A percentile compares a stretch with the other conserved stretches of the same genome.
These are phyloP conservation scores for Liolophura sinensis DNA, from an alignment of 1,140 invertebrate species.

Conservation along the genomic window DNA sequence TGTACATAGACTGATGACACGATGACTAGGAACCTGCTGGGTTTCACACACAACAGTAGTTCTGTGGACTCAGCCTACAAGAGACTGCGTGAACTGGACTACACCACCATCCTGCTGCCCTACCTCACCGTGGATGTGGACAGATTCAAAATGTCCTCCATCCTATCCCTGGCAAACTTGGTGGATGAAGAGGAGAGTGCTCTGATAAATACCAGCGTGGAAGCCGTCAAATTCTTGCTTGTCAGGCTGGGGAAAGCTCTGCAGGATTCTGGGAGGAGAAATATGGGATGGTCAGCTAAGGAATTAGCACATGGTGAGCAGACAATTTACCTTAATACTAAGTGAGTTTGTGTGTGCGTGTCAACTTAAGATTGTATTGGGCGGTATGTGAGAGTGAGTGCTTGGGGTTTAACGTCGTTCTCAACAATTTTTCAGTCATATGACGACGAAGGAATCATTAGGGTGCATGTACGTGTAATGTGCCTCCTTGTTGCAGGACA, in stretches of 20 bases:
- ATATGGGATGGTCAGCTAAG: conserved; percentile 9
- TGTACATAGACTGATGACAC: too few species aligned
- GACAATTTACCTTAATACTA: too few species aligned
- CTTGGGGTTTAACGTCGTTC: too few species aligned
- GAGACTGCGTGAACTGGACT: not conserved
- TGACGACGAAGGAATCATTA: too few species aligned
- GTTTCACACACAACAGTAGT: conserved; percentile 10
- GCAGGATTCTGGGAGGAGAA: not conserved
- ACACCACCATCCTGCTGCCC: conserved; percentile 3
- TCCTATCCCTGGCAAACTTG: conserved; percentile 12
- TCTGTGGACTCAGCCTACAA: conserved; percentile 4
- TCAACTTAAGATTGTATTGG: too few species aligned
- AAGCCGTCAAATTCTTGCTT: conserved; percentile 11
- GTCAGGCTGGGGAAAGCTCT: conserved; percentile 12
- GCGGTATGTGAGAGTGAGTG: too few species aligned
- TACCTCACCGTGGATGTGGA: conserved; percentile 9
- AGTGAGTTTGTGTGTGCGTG: too few species aligned
- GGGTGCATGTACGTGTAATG: too few species aligned
- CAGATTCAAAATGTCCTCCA: conserved; percentile 5
- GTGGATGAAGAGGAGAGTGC: conserved; percentile 12
- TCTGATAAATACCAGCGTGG: conserved; percentile 7
- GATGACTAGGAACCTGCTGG: not conserved
- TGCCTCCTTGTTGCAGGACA: too few species aligned
- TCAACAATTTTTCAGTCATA: too few species aligned
- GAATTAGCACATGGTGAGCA: conserved; percentile 17